These are phyloP conservation scores for Brassicogethes aeneus DNA, from an alignment of 2,888 invertebrate genomes.

Conservation along the genomic window DNA sequence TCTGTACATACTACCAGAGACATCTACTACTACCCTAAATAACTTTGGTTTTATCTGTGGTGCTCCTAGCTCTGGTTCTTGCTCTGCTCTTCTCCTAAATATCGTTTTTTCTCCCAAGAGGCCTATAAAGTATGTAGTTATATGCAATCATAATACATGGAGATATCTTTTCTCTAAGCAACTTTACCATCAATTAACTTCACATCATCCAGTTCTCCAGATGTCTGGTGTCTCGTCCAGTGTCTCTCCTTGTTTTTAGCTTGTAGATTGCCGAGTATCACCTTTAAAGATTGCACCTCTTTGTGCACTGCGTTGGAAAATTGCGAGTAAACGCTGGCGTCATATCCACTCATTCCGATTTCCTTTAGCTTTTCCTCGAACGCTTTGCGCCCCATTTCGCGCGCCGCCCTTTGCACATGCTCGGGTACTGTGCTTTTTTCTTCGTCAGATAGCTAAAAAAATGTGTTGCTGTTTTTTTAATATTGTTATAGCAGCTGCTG, in stretches of 20 bases:
- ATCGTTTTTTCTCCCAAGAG: conserved; percentile 88
- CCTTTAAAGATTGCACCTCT: conserved; percentile 78
- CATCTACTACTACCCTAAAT: conserved; percentile 79
- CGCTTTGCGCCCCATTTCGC: conserved; percentile 87
- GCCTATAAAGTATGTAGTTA: conserved; percentile 39
- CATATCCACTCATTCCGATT: conserved; percentile 92
- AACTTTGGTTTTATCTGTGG: conserved; percentile 84
- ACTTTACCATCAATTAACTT: conserved; percentile 82
- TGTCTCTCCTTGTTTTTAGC: conserved; percentile 90
- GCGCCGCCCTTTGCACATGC: conserved; percentile 77
- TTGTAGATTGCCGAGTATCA: conserved; percentile 79
- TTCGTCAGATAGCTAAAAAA: conserved; percentile 62
- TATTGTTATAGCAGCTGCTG: too few species aligned
- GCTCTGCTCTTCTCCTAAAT: conserved; percentile 75
- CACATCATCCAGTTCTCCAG: conserved; percentile 90
- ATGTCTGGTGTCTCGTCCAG: conserved; percentile 90
- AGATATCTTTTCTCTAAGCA: not conserved
- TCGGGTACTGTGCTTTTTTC: conserved; percentile 89
- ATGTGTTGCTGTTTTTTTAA: too few species aligned
- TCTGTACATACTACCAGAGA: conserved; percentile 95
- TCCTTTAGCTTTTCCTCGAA: conserved; percentile 80
- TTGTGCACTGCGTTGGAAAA: conserved; percentile 69
- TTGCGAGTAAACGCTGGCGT: conserved; percentile 77
- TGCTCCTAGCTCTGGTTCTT: conserved; percentile 80
- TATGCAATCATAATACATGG: too few species aligned